Evolutionary conservation across 2,888 invertebrate species (phyloP).

Genomic region (Exocentrus adspersus): DNA sequence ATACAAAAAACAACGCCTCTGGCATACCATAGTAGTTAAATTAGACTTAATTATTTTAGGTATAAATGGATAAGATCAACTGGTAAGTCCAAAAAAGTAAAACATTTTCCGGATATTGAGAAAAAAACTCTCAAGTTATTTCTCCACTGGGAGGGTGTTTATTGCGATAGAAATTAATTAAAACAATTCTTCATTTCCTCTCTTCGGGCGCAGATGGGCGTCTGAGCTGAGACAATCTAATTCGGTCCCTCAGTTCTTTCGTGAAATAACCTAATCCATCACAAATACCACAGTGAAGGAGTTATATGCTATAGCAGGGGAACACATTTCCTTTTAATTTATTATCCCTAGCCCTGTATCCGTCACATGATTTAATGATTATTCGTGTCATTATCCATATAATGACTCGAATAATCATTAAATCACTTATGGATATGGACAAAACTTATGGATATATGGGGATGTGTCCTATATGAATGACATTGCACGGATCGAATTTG

Average conservation of each 20-base stretch:
- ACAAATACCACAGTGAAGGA: background rate
- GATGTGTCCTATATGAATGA: too few relatives aligned
- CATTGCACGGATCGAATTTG: too few relatives aligned
- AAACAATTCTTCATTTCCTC: background rate
- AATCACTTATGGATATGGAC: background rate
- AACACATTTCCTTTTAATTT: background rate
- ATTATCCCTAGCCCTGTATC: slow-evolving; percentile 5
- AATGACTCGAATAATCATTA: background rate
- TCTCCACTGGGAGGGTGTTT: too few relatives aligned
- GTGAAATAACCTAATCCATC: background rate
- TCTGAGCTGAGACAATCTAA: background rate
- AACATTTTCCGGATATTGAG: too few relatives aligned
- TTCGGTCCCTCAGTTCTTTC: background rate
- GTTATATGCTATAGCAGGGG: background rate
- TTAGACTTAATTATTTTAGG: too few relatives aligned
- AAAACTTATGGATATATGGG: too few relatives aligned
- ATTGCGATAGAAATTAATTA: background rate
- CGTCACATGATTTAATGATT: background rate
- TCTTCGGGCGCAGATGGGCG: background rate
- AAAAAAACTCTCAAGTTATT: too few relatives aligned
- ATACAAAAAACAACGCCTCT: too few relatives aligned
- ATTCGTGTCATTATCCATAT: background rate
- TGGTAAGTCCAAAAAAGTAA: too few relatives aligned
- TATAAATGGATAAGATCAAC: too few relatives aligned
- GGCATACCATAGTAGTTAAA: too few relatives aligned